phyloP scores from a whole-genome alignment of 2,888 invertebrate species.

The Eudemis profundana region DNA sequence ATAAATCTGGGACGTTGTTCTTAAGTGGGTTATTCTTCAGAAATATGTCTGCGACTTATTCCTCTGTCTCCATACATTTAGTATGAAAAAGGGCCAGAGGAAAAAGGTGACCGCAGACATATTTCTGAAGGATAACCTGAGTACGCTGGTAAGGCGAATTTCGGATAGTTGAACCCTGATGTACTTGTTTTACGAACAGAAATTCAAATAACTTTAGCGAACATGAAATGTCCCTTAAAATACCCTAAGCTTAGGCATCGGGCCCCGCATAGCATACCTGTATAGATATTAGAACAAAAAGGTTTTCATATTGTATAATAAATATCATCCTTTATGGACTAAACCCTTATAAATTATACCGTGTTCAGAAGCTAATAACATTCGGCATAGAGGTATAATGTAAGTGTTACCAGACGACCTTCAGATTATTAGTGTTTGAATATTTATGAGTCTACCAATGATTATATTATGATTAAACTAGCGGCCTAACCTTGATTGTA shows the following conservation, averaged over 20 bases:
- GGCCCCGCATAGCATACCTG: slow-evolving; percentile 17
- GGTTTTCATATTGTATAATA: slow-evolving; percentile 14
- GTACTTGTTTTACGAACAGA: background rate
- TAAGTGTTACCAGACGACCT: slow-evolving; percentile 11
- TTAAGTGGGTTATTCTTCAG: too few species aligned
- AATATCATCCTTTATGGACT: slow-evolving; percentile 12
- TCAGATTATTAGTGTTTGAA: slow-evolving; percentile 9
- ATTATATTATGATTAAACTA: background rate
- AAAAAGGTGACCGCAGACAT: too few species aligned
- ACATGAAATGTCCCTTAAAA: background rate
- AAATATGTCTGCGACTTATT: too few species aligned
- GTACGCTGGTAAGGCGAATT: too few species aligned
- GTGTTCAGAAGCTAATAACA: slow-evolving; percentile 18
- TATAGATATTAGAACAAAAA: slow-evolving; percentile 31
- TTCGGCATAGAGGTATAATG: background rate
- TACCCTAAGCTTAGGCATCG: slow-evolving; percentile 9
- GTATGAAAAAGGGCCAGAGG: too few species aligned
- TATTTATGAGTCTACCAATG: slow-evolving; percentile 6
- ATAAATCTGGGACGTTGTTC: too few species aligned
- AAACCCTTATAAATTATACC: slow-evolving; percentile 29
- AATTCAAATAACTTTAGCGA: background rate
- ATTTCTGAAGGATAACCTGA: too few species aligned
- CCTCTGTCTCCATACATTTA: too few species aligned
- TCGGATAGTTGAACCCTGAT: too few species aligned
- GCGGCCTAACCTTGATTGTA: background rate